phyloP scores from a whole-genome alignment of 2,888 invertebrate species.

The Polydrusus tereticollis region DNA sequence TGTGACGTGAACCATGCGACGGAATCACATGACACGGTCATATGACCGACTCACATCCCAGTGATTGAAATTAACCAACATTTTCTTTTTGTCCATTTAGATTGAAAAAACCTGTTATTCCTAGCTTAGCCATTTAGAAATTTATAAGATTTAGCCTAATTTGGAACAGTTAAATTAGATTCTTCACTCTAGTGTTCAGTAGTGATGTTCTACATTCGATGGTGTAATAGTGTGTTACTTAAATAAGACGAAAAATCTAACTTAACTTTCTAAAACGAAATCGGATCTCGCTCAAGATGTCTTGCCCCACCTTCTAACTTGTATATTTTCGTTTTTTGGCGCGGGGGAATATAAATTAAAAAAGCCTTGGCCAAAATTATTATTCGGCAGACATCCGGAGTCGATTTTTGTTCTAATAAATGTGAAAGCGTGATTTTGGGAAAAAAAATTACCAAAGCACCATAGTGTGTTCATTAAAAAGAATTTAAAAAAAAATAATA shows the following conservation, averaged over 20 bases:
- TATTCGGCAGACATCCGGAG: slow-evolving; percentile 51
- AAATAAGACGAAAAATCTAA: slow-evolving; percentile 4
- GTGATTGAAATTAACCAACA: too few species aligned
- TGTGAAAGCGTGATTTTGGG: slow-evolving; percentile 38
- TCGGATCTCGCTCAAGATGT: slow-evolving; percentile 9
- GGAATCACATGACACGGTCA: too few species aligned
- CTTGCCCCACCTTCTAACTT: slow-evolving; percentile 19
- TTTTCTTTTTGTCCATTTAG: too few species aligned
- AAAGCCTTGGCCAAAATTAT: slow-evolving; percentile 57
- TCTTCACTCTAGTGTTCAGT: neutral
- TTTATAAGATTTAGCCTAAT: neutral
- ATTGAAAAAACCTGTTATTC: too few species aligned
- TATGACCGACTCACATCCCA: too few species aligned
- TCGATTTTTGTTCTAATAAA: slow-evolving; percentile 44
- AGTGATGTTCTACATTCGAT: neutral
- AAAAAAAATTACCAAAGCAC: slow-evolving; percentile 64
- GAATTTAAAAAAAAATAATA: slow-evolving; percentile 30
- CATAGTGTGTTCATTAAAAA: slow-evolving; percentile 65
- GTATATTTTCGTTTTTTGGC: slow-evolving; percentile 34
- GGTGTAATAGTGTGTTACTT: neutral
- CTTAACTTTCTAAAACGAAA: slow-evolving; percentile 3
- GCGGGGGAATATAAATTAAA: slow-evolving; percentile 63
- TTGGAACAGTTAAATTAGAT: slow-evolving; percentile 1
- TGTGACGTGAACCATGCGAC: too few species aligned
- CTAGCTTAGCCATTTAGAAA: slow-evolving; percentile 20